Conservation (phyloP, 2,797 vertebrate species). For the Syngnathus rostellatus region DNA sequence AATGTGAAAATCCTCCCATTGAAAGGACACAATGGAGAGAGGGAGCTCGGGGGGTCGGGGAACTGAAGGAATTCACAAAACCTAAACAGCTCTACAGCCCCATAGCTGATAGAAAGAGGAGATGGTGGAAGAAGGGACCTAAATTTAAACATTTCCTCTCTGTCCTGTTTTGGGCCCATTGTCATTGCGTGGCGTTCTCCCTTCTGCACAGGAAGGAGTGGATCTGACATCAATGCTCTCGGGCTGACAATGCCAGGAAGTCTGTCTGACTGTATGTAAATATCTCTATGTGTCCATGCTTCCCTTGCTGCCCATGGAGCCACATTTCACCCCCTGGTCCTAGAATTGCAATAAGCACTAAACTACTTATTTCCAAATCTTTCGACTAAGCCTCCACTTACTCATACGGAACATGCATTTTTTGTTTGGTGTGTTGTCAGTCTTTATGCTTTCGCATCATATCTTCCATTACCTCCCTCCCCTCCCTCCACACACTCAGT, state of each 20-base stretch:
- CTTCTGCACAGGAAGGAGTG: conserved; percentile 76
- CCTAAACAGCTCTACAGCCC: conserved; percentile 52
- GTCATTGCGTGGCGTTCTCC: conserved; percentile 67
- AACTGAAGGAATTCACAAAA: conserved; percentile 60
- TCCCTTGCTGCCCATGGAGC: conserved; percentile 56
- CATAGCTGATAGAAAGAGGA: conserved; percentile 54
- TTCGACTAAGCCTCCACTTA: background rate
- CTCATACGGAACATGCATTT: background rate
- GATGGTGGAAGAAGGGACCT: conserved; percentile 61
- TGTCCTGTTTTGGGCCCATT: conserved; percentile 73
- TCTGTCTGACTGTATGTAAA: conserved; percentile 75
- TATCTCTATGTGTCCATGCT: conserved; percentile 67
- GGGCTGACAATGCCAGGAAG: conserved; percentile 75
- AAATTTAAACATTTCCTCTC: conserved; percentile 76
- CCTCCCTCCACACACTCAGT: conserved; percentile 38
- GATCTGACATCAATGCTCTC: conserved; percentile 74
- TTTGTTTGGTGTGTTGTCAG: too few species aligned
- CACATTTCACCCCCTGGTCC: conserved; percentile 22
- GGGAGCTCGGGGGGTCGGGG: conserved; percentile 44
- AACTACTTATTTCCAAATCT: conserved; percentile 29
- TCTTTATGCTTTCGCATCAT: conserved; percentile 15
- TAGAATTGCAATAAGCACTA: conserved; percentile 18
- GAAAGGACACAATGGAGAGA: conserved; percentile 66
- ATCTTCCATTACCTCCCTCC: conserved; percentile 25
- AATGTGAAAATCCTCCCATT: conserved; percentile 71